phyloP scores from a whole-genome alignment of 1,140 invertebrate genomes.

The Bathynomus jamesi region DNA sequence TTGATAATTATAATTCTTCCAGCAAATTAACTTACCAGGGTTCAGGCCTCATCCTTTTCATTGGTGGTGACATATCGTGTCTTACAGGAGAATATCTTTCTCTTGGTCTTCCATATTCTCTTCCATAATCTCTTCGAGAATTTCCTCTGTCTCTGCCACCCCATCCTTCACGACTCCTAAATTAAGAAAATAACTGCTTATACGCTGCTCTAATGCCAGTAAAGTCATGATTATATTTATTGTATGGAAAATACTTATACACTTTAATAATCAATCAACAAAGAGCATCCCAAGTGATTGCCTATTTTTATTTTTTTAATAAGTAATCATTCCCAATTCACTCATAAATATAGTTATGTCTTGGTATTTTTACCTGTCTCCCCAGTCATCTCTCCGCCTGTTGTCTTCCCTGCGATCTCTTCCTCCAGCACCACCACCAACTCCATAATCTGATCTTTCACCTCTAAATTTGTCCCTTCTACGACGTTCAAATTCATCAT shows the following conservation, averaged over 20 bases:
- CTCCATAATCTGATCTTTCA: constrained; percentile 63
- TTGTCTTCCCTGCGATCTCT: constrained; percentile 16
- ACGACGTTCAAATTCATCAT: constrained; percentile 84
- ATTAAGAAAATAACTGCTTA: background rate
- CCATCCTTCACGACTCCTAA: constrained; percentile 25
- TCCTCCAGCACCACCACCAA: background rate
- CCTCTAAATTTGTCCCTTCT: constrained; percentile 80
- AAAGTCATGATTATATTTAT: no score
- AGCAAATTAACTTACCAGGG: constrained; percentile 52
- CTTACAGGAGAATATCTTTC: constrained; percentile 66
- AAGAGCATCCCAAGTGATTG: no score
- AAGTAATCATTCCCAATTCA: no score
- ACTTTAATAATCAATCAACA: no score
- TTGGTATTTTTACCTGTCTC: background rate
- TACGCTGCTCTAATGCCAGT: no score
- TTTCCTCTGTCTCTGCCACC: constrained; percentile 28
- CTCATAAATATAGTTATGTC: no score
- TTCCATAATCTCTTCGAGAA: constrained; percentile 57
- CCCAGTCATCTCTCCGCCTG: constrained; percentile 19
- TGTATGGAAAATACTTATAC: no score
- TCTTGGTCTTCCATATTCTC: constrained; percentile 54
- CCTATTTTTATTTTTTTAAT: no score
- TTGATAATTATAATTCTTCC: no score
- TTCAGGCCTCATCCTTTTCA: constrained; percentile 69
- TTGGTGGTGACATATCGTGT: constrained; percentile 63